phyloP scores from a whole-genome alignment of 2,113 vertebrate genomes.

The Trematomus loennbergii region DNA sequence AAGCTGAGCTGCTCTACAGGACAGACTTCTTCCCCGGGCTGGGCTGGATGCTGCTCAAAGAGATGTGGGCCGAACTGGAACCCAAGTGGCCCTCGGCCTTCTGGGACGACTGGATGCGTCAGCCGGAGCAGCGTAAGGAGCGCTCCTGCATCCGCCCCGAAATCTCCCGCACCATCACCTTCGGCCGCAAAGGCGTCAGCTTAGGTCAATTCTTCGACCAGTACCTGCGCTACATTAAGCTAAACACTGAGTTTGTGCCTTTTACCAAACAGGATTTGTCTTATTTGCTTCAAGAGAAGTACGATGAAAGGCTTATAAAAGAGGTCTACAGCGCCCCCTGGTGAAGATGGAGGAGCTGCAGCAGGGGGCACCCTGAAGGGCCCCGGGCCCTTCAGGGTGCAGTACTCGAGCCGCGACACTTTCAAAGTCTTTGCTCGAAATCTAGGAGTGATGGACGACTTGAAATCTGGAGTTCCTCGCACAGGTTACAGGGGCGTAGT shows the following conservation, averaged over 20 bases:
- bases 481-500: constrained; percentile 94
- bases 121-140: constrained; percentile 88
- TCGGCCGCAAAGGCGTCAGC: constrained; percentile 95
- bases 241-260: constrained; percentile 94
- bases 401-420: constrained; percentile 89
- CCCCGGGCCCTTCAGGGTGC: constrained; percentile 86
- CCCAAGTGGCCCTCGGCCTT: constrained; percentile 96
- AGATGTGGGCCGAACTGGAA: constrained; percentile 92
- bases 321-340: constrained; percentile 84
- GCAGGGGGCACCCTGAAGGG: constrained; percentile 79
- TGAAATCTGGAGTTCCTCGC: constrained; percentile 95
- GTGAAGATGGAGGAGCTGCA: constrained; percentile 88
- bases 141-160: constrained; percentile 93
- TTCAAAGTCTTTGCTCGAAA: constrained; percentile 94
- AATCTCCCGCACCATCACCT: constrained; percentile 93
- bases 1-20: constrained; percentile 87
- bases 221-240: constrained; percentile 94
- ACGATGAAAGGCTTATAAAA: constrained; percentile 83
- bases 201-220: constrained; percentile 97
- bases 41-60: constrained; percentile 91
- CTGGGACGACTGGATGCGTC: constrained; percentile 98
- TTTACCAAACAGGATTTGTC: constrained; percentile 90
- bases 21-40: constrained; percentile 96
- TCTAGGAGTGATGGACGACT: constrained; percentile 94
- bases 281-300: constrained; percentile 86